Percentiles rank a stretch among this genome's conserved stretches.
phyloP scores from a whole-genome alignment of 2,797 vertebrate species.

The Sebastes nivosus region DNA sequence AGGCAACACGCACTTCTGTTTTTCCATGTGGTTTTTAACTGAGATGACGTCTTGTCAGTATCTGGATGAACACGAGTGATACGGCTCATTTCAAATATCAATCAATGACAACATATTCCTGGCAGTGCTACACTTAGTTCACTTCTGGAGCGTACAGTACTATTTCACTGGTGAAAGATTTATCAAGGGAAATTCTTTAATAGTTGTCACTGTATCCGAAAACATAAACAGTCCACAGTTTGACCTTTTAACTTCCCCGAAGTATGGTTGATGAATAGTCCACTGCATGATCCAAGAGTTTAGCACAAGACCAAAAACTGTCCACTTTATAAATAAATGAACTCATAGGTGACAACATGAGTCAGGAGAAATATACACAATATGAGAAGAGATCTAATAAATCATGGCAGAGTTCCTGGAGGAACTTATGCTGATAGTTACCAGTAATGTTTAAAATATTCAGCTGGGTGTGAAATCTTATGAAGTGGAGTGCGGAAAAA shows the following conservation, averaged over 20 bases:
- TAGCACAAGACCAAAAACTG: neutral
- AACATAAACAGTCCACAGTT: neutral
- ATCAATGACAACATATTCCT: conserved; percentile 13
- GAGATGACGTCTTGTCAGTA: conserved; percentile 26
- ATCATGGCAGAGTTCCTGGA: conserved; percentile 25
- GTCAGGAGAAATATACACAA: conserved; percentile 12
- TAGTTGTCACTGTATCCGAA: neutral
- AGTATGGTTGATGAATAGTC: neutral
- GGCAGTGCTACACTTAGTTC: neutral
- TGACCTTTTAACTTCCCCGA: neutral
- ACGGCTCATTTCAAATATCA: conserved; percentile 43
- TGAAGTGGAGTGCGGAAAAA: neutral
- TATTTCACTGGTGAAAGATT: conserved; percentile 12
- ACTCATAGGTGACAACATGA: neutral
- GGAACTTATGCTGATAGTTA: neutral
- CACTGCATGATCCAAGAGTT: neutral
- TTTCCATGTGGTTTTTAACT: conserved; percentile 8
- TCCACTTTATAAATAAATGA: conserved; percentile 2
- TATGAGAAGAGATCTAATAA: conserved; percentile 26
- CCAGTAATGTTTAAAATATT: conserved; percentile 16
- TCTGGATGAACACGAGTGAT: conserved; percentile 25
- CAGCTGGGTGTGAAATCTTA: neutral
- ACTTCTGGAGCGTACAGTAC: neutral
- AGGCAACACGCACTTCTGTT: neutral
- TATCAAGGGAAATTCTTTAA: conserved; percentile 5